These are phyloP conservation scores for Parochlus steinenii DNA, from an alignment of 2,888 invertebrate species.

Conservation along the genomic window DNA sequence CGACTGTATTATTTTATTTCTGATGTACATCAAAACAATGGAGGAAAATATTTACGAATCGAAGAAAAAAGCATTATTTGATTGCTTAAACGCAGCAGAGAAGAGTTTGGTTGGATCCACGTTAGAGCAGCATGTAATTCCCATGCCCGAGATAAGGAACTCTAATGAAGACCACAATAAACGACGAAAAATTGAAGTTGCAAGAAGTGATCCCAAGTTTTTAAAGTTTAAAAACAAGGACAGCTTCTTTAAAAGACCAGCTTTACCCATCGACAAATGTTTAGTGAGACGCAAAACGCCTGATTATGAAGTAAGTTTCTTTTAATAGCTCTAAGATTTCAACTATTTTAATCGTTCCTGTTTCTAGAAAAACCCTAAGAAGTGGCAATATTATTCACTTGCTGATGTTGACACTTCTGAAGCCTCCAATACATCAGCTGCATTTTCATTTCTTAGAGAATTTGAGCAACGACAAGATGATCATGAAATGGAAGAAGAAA, in stretches of 20 bases:
- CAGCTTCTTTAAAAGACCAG: constrained; percentile 64
- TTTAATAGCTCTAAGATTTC: constrained; percentile 17
- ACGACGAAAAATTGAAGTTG: no score
- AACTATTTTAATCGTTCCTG: background rate
- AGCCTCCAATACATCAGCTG: constrained; percentile 56
- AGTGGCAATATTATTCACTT: constrained; percentile 66
- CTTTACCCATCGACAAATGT: constrained; percentile 42
- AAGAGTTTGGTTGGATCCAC: no score
- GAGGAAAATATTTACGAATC: no score
- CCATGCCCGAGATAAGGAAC: no score
- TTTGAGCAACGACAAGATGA: constrained; percentile 40
- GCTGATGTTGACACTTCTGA: constrained; percentile 74
- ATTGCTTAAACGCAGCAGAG: no score
- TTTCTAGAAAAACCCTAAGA: constrained; percentile 56
- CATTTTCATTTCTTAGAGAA: constrained; percentile 55
- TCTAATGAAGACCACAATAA: no score
- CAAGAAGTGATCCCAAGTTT: no score
- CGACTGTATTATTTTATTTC: no score
- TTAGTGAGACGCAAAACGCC: constrained; percentile 33
- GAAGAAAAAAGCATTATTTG: no score
- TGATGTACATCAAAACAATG: no score
- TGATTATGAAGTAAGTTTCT: constrained; percentile 30
- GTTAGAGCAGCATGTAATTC: no score
- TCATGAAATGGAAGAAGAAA: constrained; percentile 12
- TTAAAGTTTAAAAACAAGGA: constrained; percentile 35